Conservation (phyloP, 2,888 invertebrate genomes). For the Euplagia quadripunctaria region DNA sequence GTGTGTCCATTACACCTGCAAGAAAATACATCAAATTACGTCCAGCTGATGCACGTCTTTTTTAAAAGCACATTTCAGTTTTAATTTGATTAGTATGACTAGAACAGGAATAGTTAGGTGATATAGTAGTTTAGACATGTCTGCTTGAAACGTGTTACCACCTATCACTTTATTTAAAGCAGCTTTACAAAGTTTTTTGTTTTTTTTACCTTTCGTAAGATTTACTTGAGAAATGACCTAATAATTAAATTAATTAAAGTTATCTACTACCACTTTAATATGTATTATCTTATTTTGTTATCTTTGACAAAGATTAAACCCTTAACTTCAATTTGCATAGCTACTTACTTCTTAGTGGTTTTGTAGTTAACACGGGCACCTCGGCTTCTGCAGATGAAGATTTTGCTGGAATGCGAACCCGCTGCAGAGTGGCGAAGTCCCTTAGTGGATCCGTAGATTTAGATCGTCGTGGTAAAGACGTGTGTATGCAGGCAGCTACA, state of each 20-base stretch:
- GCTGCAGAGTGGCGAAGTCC: conserved; percentile 87
- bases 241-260: background rate
- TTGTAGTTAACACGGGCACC: conserved; percentile 90
- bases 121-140: no score
- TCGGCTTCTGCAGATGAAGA: conserved; percentile 93
- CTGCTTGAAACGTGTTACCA: no score
- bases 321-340: background rate
- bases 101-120: no score
- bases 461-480: conserved; percentile 89
- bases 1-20: conserved; percentile 87
- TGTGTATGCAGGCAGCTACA: conserved; percentile 86
- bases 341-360: conserved; percentile 81
- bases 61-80: no score
- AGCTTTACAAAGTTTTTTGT: background rate
- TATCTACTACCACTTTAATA: background rate
- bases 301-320: background rate
- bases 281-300: background rate
- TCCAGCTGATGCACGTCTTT: background rate
- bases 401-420: conserved; percentile 88
- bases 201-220: background rate
- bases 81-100: no score
- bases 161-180: background rate
- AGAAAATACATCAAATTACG: background rate
- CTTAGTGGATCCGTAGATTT: conserved; percentile 90
- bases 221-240: no score